Evolutionary conservation across 2,888 invertebrate species (phyloP).

Genomic region (Phoenoteleia sp.): DNA sequence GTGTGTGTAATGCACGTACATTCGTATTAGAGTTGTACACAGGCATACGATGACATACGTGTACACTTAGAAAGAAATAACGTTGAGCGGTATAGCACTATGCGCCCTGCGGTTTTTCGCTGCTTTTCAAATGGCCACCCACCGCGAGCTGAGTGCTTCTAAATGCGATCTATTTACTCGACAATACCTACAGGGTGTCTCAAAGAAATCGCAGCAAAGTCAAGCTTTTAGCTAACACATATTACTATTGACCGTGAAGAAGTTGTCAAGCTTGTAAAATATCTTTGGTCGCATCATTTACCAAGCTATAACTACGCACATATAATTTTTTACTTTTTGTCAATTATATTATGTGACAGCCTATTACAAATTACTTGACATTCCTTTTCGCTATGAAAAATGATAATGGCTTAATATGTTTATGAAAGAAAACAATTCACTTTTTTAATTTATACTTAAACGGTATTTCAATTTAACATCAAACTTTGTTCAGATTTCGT

Average conservation of each 20-base stretch:
- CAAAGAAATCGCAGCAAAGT: slow-evolving; percentile 68
- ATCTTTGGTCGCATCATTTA: slow-evolving; percentile 63
- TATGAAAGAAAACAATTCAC: too few relatives aligned
- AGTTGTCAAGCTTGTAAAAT: slow-evolving; percentile 68
- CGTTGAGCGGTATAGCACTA: slow-evolving; percentile 71
- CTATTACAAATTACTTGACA: slow-evolving; percentile 50
- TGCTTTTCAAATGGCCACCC: slow-evolving; percentile 80
- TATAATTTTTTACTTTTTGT: slow-evolving; percentile 36
- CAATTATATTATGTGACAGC: slow-evolving; percentile 42
- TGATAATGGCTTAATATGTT: slow-evolving; percentile 8
- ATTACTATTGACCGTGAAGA: slow-evolving; percentile 69
- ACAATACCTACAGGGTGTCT: slow-evolving; percentile 76
- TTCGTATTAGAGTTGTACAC: slow-evolving; percentile 49
- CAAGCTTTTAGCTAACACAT: slow-evolving; percentile 67
- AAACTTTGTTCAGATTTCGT: too few relatives aligned
- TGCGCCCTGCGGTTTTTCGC: slow-evolving; percentile 82
- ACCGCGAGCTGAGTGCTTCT: slow-evolving; percentile 83
- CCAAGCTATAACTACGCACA: slow-evolving; percentile 31
- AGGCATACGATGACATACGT: slow-evolving; percentile 16
- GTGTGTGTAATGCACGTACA: slow-evolving; percentile 12
- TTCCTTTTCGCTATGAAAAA: slow-evolving; percentile 42
- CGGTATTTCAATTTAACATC: too few relatives aligned
- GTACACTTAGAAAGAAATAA: slow-evolving; percentile 53
- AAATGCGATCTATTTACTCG: slow-evolving; percentile 82
- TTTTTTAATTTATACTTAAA: too few relatives aligned